phyloP scores from a whole-genome alignment of 2,888 invertebrate genomes.

The Campoletis raptor region DNA sequence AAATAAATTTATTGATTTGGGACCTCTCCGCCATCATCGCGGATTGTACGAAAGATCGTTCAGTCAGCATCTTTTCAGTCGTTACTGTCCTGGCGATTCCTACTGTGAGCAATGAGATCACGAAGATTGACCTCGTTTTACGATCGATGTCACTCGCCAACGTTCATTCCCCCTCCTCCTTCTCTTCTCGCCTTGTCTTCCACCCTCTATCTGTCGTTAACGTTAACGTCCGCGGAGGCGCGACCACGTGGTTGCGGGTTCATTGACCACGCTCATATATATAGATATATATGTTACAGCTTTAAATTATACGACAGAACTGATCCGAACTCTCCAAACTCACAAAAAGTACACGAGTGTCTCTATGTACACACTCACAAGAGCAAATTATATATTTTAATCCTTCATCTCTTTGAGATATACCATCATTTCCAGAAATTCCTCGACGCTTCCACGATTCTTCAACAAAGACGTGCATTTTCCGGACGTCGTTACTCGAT shows the following conservation, averaged over 20 bases:
- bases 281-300: constrained; percentile 16
- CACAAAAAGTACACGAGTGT: neutral
- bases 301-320: constrained; percentile 30
- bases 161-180: constrained; percentile 19
- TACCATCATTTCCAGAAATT: constrained; percentile 4
- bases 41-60: constrained; percentile 25
- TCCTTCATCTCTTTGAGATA: neutral
- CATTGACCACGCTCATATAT: constrained; percentile 48
- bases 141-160: constrained; percentile 60
- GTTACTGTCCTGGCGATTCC: constrained; percentile 21
- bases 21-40: constrained; percentile 14
- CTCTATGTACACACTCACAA: neutral
- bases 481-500: neutral
- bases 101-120: constrained; percentile 60
- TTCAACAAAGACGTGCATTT: neutral
- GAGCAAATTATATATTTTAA: constrained; percentile 6
- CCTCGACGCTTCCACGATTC: neutral
- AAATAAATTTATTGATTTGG: constrained; percentile 50
- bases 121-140: constrained; percentile 69
- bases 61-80: constrained; percentile 46
- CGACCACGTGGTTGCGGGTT: constrained; percentile 64
- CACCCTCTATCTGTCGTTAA: constrained; percentile 14
- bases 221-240: constrained; percentile 38
- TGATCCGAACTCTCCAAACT: constrained; percentile 7
- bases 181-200: neutral